Conservation (phyloP, 2,797 vertebrate species). For the Paguma larvata region DNA sequence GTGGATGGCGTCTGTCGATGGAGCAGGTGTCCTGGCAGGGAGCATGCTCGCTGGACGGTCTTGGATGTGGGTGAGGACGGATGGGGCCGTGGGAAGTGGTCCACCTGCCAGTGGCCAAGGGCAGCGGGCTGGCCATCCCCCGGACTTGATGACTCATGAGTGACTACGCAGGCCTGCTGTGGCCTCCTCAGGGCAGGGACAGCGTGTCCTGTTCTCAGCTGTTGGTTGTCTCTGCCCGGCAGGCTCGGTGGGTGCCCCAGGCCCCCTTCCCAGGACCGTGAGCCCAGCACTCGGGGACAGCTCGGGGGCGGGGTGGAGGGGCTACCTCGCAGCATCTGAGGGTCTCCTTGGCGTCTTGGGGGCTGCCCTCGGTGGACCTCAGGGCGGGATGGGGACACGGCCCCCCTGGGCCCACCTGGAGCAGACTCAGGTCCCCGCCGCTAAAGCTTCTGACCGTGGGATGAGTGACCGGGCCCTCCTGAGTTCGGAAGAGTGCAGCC, state of each 20-base stretch:
- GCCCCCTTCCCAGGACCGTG: not conserved
- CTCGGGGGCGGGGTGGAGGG: not conserved
- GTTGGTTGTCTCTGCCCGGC: not conserved
- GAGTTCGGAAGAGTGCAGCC: too few relatives aligned
- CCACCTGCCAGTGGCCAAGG: not conserved
- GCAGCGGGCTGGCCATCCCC: not conserved
- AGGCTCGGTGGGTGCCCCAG: not conserved
- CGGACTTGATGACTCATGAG: not conserved
- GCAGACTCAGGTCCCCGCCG: too few relatives aligned
- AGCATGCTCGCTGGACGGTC: not conserved
- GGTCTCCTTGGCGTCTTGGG: not conserved
- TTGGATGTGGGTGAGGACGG: not conserved
- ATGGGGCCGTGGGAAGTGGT: not conserved
- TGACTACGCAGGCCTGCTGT: not conserved
- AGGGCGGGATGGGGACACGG: too few relatives aligned
- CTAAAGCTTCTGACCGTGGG: too few relatives aligned
- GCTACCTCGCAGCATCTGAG: not conserved
- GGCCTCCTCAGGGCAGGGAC: not conserved
- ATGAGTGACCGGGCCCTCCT: too few relatives aligned
- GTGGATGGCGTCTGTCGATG: too few relatives aligned
- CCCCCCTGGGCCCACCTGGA: too few relatives aligned
- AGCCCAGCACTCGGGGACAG: not conserved
- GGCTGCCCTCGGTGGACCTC: too few relatives aligned
- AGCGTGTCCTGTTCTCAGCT: not conserved
- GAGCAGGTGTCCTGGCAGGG: not conserved